Conservation (phyloP, 2,113 vertebrate genomes). For the Solea solea region DNA sequence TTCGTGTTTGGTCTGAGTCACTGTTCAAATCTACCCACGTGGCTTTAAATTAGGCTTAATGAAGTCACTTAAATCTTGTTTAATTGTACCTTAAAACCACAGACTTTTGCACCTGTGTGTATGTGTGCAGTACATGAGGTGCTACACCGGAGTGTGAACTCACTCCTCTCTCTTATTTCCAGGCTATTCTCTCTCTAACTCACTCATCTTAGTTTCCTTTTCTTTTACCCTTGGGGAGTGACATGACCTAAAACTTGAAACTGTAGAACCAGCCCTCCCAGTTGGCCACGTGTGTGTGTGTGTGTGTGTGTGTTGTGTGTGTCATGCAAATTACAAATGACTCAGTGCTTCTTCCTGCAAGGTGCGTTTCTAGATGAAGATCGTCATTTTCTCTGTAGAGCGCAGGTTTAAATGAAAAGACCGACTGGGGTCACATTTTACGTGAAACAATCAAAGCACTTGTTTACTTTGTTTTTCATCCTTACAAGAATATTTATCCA, state of each 20-base stretch:
- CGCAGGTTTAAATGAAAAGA: neutral
- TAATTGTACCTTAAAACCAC: conserved; percentile 26
- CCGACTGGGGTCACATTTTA: neutral
- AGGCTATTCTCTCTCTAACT: neutral
- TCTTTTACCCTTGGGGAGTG: conserved; percentile 42
- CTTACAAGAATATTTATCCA: neutral
- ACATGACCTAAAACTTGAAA: conserved; percentile 54
- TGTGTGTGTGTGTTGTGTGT: neutral
- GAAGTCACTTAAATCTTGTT: conserved; percentile 26
- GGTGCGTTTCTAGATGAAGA: neutral
- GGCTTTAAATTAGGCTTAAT: conserved; percentile 36
- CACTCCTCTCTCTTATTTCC: conserved; percentile 6
- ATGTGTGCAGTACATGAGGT: conserved; percentile 20
- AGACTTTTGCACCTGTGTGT: conserved; percentile 18
- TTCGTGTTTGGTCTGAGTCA: conserved; percentile 34
- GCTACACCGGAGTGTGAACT: conserved; percentile 13
- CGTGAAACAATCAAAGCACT: neutral
- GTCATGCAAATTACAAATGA: conserved; percentile 27
- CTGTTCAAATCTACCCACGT: conserved; percentile 17
- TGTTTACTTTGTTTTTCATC: neutral
- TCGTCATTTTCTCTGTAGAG: neutral
- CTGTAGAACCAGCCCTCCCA: conserved; percentile 60
- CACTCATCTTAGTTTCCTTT: conserved; percentile 21
- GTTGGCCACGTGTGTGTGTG: conserved; percentile 17
- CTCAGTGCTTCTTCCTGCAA: neutral